These are phyloP conservation scores for Hestina assimilis DNA, from an alignment of 1,140 invertebrate genomes.

Conservation along the genomic window DNA sequence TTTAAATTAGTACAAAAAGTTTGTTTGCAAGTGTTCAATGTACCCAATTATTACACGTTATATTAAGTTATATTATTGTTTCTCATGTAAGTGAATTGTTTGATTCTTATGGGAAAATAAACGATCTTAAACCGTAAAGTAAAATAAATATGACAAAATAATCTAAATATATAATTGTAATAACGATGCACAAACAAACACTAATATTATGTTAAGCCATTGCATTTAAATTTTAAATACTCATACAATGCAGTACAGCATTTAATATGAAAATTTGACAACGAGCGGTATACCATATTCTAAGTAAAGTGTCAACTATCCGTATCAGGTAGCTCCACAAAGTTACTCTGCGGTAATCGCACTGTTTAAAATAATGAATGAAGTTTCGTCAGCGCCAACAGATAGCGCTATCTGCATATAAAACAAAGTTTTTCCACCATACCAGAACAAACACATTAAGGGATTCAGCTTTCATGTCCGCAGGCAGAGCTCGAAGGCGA, in stretches of 20 bases:
- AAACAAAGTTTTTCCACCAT: constrained; percentile 32
- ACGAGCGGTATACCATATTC: neutral
- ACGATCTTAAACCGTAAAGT: too few relatives aligned
- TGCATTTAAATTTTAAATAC: neutral
- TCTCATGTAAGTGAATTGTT: too few relatives aligned
- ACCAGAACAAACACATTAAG: constrained; percentile 61
- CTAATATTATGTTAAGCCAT: neutral
- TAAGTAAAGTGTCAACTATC: constrained; percentile 2
- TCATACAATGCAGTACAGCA: neutral
- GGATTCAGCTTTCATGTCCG: constrained; percentile 44
- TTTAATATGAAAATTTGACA: neutral
- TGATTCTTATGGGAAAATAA: too few relatives aligned
- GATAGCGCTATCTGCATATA: constrained; percentile 35
- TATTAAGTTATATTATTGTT: too few relatives aligned
- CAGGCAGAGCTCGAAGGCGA: constrained; percentile 52
- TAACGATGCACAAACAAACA: neutral
- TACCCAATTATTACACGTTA: too few relatives aligned
- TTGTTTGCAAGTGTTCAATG: too few relatives aligned
- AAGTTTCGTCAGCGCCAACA: constrained; percentile 29
- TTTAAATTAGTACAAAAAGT: too few relatives aligned
- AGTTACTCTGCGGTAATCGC: constrained; percentile 23
- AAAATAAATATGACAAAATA: too few relatives aligned
- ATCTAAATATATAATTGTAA: too few relatives aligned
- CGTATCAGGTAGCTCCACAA: constrained; percentile 8
- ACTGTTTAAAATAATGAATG: constrained; percentile 42